Evolutionary conservation across 1,140 invertebrate genomes (phyloP).

Genomic region (Drosophila bifasciata): DNA sequence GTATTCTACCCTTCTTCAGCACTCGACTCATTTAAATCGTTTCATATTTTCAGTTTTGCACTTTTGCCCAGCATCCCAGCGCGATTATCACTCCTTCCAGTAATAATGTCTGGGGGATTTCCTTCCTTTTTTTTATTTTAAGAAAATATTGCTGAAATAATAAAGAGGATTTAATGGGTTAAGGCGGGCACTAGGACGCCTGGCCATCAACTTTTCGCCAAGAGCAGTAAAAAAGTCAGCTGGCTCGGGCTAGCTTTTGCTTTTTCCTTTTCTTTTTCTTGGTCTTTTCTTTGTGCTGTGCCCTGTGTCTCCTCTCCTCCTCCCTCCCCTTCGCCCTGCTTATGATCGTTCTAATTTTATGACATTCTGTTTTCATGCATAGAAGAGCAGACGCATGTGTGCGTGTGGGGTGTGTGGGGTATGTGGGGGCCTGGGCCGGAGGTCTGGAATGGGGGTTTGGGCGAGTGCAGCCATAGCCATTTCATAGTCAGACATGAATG

Average conservation of each 20-base stretch:
- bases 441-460: constrained; percentile 8
- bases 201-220: constrained; percentile 75
- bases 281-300: constrained; percentile 32
- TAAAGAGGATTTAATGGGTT: constrained; percentile 74
- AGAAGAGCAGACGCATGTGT: constrained; percentile 51
- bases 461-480: constrained; percentile 60
- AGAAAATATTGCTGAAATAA: constrained; percentile 64
- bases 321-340: constrained; percentile 26
- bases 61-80: neutral
- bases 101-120: constrained; percentile 33
- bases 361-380: constrained; percentile 81
- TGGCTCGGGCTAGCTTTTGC: constrained; percentile 45
- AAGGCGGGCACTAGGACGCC: constrained; percentile 64
- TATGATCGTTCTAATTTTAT: constrained; percentile 81
- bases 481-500: constrained; percentile 80
- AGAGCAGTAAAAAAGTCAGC: constrained; percentile 77
- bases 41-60: constrained; percentile 3
- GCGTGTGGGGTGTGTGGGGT: constrained; percentile 34
- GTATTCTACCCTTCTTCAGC: too few species aligned
- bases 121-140: constrained; percentile 45
- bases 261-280: constrained; percentile 61
- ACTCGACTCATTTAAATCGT: constrained; percentile 9
- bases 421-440: neutral
- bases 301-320: constrained; percentile 7
- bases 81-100: constrained; percentile 29